Base-by-base conservation (phyloP, 2,113 vertebrate genomes). In the Mohoua ochrocephala region DNA sequence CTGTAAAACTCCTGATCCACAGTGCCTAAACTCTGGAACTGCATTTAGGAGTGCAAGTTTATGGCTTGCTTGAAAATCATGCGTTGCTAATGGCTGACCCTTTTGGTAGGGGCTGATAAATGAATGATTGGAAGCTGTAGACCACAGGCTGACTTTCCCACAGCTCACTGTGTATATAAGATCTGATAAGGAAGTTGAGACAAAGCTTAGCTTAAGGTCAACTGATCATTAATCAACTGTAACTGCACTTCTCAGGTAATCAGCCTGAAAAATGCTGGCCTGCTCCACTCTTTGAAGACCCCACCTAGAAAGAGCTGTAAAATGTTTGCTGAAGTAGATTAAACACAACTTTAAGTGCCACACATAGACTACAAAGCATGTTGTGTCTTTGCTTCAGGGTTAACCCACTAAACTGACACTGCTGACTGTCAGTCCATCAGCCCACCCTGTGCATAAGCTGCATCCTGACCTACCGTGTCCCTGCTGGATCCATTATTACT, bases 121-220 rank as follows among this genome's bases (percentile, higher is more conserved):
- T 94, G 93, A 95, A 88, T 91, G 93, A 95, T 96, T 96, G 71
- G 91, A 88, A 95, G 84, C 18, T 1, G 9, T 70, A 87, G 91
- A 95, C 86, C 84, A 89, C 85, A 96, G 92, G 45, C 86, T 93
- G 94, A 94, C 93, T 96, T 96, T 97, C 96, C 96, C 96, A 97
- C 96, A 96, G 91, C 68, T 93, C 79, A 39, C 91, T 96, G 94
- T 95, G 91, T 95, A 70, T 96, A 91, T 95, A 95, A 96, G 91
- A 95, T 97, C 96, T 95, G 96, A 97, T 97, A 97, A 97, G 91
- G 93, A 95, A 95, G 95, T 92, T 84, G 75, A 93, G 85, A 86
- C 81, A 88, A 95, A 95, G 92, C 96, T 95, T 88, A 91, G 81
- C 73, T 95, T 95, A 92, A 96, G 94, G 93, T 96, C 89, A 96